phyloP scores from a whole-genome alignment of 2,888 invertebrate species.

The Blomia tropicalis region DNA sequence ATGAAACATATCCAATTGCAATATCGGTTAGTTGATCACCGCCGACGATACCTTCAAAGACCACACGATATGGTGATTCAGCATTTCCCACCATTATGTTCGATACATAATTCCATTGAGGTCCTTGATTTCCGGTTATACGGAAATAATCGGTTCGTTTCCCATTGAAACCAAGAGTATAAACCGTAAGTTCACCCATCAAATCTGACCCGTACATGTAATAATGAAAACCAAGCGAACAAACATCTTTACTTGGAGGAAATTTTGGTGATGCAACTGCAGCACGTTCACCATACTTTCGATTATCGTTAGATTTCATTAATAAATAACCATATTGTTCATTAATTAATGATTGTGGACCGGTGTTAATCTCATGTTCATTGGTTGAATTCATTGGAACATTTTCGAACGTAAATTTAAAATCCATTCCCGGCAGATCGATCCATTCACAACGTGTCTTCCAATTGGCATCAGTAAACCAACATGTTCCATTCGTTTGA shows the following conservation, averaged over 20 bases:
- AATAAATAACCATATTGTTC: constrained; percentile 19
- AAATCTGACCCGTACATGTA: constrained; percentile 25
- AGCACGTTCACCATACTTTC: constrained; percentile 19
- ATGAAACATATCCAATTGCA: constrained; percentile 27
- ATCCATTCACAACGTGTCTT: not conserved
- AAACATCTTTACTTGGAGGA: constrained; percentile 23
- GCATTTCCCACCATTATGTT: constrained; percentile 21
- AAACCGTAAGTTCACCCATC: constrained; percentile 24
- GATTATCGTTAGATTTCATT: constrained; percentile 21
- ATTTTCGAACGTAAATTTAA: not conserved
- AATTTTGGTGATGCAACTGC: constrained; percentile 25
- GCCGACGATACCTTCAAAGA: constrained; percentile 26
- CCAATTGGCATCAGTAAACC: not conserved
- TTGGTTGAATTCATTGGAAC: not conserved
- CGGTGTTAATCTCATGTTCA: not conserved
- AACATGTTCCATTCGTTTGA: constrained; percentile 20
- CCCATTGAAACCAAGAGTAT: not conserved
- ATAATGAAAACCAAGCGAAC: constrained; percentile 26
- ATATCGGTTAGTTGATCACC: constrained; percentile 27
- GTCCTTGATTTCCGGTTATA: constrained; percentile 17
- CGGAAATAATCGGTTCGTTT: not conserved
- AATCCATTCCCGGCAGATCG: constrained; percentile 1
- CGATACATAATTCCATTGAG: constrained; percentile 21
- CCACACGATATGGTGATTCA: constrained; percentile 16
- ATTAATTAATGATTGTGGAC: not conserved